Evolutionary conservation across 2,888 invertebrate genomes (phyloP).

Genomic region (Trilocha varians): DNA sequence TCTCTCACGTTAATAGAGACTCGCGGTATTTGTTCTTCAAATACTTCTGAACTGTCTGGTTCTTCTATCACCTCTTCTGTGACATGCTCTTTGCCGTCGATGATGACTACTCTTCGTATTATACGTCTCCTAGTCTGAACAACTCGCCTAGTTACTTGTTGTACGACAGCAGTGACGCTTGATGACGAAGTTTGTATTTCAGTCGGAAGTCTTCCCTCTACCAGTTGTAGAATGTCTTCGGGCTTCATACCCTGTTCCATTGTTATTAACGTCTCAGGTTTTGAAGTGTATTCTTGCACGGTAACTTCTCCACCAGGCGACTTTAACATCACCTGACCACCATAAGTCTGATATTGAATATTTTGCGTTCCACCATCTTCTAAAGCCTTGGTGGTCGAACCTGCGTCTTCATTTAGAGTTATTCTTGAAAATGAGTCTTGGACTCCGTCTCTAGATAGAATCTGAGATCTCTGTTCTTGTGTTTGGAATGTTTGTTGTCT

Average conservation of each 20-base stretch:
- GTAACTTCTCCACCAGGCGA: constrained; percentile 76
- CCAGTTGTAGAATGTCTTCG: constrained; percentile 54
- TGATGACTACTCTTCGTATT: constrained; percentile 82
- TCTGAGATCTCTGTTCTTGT: constrained; percentile 71
- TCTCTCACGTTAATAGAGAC: constrained; percentile 79
- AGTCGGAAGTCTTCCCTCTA: constrained; percentile 48
- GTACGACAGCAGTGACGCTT: constrained; percentile 84
- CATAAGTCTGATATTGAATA: constrained; percentile 75
- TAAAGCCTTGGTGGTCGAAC: constrained; percentile 69
- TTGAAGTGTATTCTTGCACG: constrained; percentile 77
- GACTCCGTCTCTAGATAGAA: constrained; percentile 70
- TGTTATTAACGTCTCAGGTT: constrained; percentile 73
- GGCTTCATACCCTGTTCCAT: constrained; percentile 72
- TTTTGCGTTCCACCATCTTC: constrained; percentile 77
- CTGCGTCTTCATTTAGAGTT: constrained; percentile 77
- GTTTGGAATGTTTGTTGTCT: constrained; percentile 78
- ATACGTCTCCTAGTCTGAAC: constrained; percentile 82
- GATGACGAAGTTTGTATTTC: constrained; percentile 77
- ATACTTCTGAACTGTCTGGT: constrained; percentile 83
- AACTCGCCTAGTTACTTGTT: constrained; percentile 86
- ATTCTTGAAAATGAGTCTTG: constrained; percentile 79
- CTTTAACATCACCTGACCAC: constrained; percentile 76
- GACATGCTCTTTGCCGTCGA: constrained; percentile 87
- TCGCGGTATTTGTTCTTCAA: constrained; percentile 80
- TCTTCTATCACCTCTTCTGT: constrained; percentile 89